Evolutionary conservation across 1,140 invertebrate genomes (phyloP).

Genomic region (Aplysia californica): DNA sequence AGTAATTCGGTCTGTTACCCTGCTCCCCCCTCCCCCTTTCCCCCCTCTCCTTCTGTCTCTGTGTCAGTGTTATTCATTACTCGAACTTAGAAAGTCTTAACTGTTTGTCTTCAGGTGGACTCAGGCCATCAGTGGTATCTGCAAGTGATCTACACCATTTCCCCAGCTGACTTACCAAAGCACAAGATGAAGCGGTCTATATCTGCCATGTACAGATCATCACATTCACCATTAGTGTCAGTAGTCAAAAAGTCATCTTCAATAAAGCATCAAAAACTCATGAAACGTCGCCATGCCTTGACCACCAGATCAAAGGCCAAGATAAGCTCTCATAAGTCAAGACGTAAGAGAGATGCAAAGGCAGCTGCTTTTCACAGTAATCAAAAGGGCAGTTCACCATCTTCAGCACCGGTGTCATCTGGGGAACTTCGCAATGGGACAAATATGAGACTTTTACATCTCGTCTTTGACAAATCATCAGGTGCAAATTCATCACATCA

Average conservation of each 20-base stretch:
- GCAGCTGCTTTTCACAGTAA: background rate
- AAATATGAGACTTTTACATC: slow-evolving; percentile 27
- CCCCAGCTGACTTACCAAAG: slow-evolving; percentile 40
- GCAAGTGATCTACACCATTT: slow-evolving; percentile 67
- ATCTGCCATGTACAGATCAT: background rate
- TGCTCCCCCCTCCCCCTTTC: too few species aligned
- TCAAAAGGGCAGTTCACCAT: background rate
- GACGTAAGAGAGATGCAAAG: background rate
- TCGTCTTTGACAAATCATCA: background rate
- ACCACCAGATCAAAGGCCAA: background rate
- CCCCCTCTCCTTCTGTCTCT: too few species aligned
- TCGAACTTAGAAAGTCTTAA: too few species aligned
- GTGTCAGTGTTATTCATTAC: too few species aligned
- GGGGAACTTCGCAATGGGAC: slow-evolving; percentile 28
- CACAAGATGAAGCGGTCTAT: slow-evolving; percentile 28
- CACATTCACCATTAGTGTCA: background rate
- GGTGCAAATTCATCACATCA: background rate
- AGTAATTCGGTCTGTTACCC: too few species aligned
- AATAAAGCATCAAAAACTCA: background rate
- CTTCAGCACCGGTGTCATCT: background rate
- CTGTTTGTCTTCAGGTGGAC: slow-evolving; percentile 58
- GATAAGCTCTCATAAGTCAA: background rate
- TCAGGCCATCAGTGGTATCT: slow-evolving; percentile 68
- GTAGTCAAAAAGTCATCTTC: background rate
- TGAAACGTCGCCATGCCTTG: background rate